Percentiles rank a stretch among this genome's conserved stretches.
These are phyloP conservation scores for Ferrisia virgata DNA, from an alignment of 2,888 invertebrate genomes.

Conservation along the genomic window DNA sequence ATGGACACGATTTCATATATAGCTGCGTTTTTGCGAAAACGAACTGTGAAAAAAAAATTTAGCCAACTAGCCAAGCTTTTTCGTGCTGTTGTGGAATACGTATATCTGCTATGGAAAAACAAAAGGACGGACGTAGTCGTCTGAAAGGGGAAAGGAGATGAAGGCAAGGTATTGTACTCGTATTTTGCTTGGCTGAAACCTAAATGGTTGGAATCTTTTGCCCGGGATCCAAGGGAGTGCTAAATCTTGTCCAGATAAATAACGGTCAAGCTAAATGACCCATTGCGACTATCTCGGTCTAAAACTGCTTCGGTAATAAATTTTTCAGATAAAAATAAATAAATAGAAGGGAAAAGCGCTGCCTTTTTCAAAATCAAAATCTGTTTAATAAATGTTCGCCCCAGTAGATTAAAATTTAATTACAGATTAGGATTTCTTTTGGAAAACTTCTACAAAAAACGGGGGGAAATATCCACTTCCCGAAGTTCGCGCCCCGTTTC, in stretches of 20 bases:
- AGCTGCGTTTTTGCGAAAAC: background rate
- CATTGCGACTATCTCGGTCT: slow-evolving; percentile 29
- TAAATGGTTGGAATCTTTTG: slow-evolving; percentile 34
- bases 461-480: background rate
- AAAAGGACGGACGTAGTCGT: background rate
- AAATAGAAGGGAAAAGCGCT: slow-evolving; percentile 16
- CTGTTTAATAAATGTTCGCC: slow-evolving; percentile 23
- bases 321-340: slow-evolving; percentile 39
- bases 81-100: no score
- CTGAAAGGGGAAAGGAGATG: background rate
- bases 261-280: slow-evolving; percentile 42
- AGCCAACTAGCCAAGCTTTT: background rate
- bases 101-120: background rate
- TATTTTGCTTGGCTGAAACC: background rate
- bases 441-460: background rate
- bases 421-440: slow-evolving; percentile 27
- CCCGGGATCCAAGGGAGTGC: slow-evolving; percentile 36
- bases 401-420: slow-evolving; percentile 24
- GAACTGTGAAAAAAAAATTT: background rate
- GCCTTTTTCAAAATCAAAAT: slow-evolving; percentile 13
- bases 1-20: background rate
- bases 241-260: slow-evolving; percentile 45
- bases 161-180: slow-evolving; percentile 2
- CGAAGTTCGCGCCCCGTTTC: background rate
- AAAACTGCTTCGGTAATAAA: slow-evolving; percentile 34